Evolutionary conservation across 2,888 invertebrate species (phyloP), one percentile per base, ranked within the genome.

Genomic region (Acanthosepion pharaonis): DNA sequence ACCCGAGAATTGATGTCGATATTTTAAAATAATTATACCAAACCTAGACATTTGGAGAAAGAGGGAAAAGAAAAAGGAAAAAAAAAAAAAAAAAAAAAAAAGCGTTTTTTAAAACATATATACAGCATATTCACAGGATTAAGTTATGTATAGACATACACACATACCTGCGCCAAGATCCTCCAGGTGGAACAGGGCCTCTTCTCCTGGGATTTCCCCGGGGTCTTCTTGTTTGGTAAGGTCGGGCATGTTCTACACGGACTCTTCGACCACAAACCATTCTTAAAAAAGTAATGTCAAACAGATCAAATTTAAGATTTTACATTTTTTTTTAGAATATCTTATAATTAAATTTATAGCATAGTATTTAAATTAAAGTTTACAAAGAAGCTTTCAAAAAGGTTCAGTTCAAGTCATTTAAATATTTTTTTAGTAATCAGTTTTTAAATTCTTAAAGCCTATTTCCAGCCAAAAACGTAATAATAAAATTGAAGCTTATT

Each of bases 201-300:
- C 93, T 93, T 49, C 94, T 53, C 55, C 64, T 94, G 8, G 94
- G 55, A 42, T 55, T 64, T 48, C 94, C 94, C 23, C 94, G 20
- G 15, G 94, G 94, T 59, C 59, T 55, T 42, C 94, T 94, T 55
- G 94, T 94, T 64, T 94, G 94, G 94, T 94, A 96, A 42, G 96
- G 97, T 51, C 96, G 95, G 15, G 97, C 97, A 96, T 97, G 97
- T 94, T 97, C 97, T 42, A 97, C 97, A 91, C 97, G 96, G 15
- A 97, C 96, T 91, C 96, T 95, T 49, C 96, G 95, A 8, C 97
- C 97, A 96, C 96, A 96, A 42, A 97, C 95, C 94, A 95, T 95
- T 94, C 97, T 97, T 95, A 28, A 95, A 95, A 93, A 95, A 78
- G 91, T 51, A 78, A 78, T 78, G 18, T 78, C 33, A 9, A n/a